Percentiles rank a stretch among this genome's conserved stretches.
Conservation (phyloP, 92 coral and sea anemone species). For the Phenganax subtilis region DNA sequence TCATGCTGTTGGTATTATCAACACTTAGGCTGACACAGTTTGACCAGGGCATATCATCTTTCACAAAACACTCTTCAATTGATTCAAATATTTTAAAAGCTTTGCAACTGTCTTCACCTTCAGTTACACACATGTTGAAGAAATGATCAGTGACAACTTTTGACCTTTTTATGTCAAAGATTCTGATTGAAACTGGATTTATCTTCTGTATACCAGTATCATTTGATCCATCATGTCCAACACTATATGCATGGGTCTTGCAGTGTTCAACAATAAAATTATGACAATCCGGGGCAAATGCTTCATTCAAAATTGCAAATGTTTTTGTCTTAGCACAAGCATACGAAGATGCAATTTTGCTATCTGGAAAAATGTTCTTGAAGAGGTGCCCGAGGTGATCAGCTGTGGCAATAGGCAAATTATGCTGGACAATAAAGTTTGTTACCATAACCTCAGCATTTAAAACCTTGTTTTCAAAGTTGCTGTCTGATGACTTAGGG, state of each 20-base stretch:
- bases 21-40: slow-evolving; percentile 39
- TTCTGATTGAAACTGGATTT: slow-evolving; percentile 46
- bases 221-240: slow-evolving; percentile 52
- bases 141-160: slow-evolving; percentile 49
- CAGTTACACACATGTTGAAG: slow-evolving; percentile 52
- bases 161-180: slow-evolving; percentile 49
- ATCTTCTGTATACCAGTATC: slow-evolving; percentile 49
- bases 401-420: background rate
- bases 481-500: background rate
- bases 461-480: slow-evolving; percentile 10
- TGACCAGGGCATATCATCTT: slow-evolving; percentile 40
- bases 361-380: slow-evolving; percentile 4
- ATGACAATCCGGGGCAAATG: slow-evolving; percentile 8
- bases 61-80: slow-evolving; percentile 42
- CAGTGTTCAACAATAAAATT: slow-evolving; percentile 10
- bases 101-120: slow-evolving; percentile 46
- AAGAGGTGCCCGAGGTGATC: background rate
- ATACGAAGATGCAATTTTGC: background rate
- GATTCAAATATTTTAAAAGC: slow-evolving; percentile 41
- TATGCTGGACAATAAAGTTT: slow-evolving; percentile 2
- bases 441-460: slow-evolving; percentile 5
- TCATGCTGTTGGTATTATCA: slow-evolving; percentile 47
- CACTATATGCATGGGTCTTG: slow-evolving; percentile 50
- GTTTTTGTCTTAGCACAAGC: background rate
- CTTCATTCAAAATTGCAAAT: slow-evolving; percentile 37